phyloP scores from a whole-genome alignment of 2,113 vertebrate genomes.

The Pleuronectes platessa region DNA sequence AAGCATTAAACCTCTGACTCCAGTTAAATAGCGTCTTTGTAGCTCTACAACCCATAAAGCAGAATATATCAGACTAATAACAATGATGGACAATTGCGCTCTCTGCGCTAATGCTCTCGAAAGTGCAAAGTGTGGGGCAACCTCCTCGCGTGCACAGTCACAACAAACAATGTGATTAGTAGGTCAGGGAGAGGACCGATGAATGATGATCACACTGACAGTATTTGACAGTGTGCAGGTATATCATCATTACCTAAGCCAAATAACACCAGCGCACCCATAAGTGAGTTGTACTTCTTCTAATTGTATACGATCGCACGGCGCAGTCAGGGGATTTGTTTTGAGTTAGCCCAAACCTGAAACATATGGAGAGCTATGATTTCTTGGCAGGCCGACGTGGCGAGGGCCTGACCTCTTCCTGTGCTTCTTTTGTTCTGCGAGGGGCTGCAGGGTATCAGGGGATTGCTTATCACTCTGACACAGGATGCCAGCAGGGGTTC shows the following conservation, averaged over 20 bases:
- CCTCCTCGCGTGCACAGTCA: constrained; percentile 39
- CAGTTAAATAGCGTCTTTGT: constrained; percentile 54
- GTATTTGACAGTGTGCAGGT: constrained; percentile 68
- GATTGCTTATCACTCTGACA: constrained; percentile 79
- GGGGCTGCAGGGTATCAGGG: constrained; percentile 65
- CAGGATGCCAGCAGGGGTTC: constrained; percentile 76
- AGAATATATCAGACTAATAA: constrained; percentile 43
- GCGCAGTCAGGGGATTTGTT: constrained; percentile 66
- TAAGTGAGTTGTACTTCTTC: constrained; percentile 57
- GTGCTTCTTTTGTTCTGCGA: constrained; percentile 74
- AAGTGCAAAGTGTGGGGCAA: constrained; percentile 2
- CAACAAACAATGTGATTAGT: constrained; percentile 64
- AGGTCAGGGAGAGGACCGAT: constrained; percentile 33
- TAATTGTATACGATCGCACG: constrained; percentile 57
- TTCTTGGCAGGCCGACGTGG: constrained; percentile 67
- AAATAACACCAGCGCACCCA: constrained; percentile 39
- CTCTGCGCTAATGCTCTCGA: constrained; percentile 6
- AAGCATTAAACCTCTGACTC: constrained; percentile 55
- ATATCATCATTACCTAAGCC: constrained; percentile 60
- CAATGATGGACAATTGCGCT: constrained; percentile 32
- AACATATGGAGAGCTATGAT: constrained; percentile 68
- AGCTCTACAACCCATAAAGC: constrained; percentile 42
- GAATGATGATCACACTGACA: constrained; percentile 55
- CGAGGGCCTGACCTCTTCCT: constrained; percentile 72
- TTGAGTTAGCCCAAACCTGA: constrained; percentile 72